Evolutionary conservation across 2,113 vertebrate species (phyloP).

Genomic region (Stercorarius parasiticus): DNA sequence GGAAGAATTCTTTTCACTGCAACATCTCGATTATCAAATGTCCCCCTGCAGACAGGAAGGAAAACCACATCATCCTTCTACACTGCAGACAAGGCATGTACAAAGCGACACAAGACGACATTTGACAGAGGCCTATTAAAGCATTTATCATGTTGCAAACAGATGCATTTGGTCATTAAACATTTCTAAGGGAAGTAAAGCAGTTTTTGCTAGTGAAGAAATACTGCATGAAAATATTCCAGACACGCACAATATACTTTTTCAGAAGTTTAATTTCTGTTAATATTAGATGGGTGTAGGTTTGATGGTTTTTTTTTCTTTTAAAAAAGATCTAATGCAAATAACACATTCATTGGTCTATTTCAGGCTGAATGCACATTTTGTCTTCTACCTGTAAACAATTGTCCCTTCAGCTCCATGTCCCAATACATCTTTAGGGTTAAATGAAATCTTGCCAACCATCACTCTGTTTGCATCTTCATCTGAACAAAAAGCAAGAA

Average conservation of each 20-base stretch:
- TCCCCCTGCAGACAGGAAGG: constrained; percentile 78
- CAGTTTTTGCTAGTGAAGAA: neutral
- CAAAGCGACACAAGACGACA: neutral
- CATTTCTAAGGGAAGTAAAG: neutral
- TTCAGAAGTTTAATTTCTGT: neutral
- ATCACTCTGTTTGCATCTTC: constrained; percentile 80
- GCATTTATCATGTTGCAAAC: neutral
- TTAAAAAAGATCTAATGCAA: neutral
- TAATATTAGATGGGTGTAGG: neutral
- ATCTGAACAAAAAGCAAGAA: constrained; percentile 67
- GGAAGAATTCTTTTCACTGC: constrained; percentile 97
- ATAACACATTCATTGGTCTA: neutral
- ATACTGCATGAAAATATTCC: neutral
- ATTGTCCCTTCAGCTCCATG: constrained; percentile 98
- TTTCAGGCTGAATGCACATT: neutral
- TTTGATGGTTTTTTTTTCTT: neutral
- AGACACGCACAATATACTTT: neutral
- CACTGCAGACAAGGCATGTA: fast-evolving
- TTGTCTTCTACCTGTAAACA: constrained; percentile 86
- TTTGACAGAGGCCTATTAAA: neutral
- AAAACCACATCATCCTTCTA: neutral
- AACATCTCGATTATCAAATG: constrained; percentile 90
- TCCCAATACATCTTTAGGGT: constrained; percentile 89
- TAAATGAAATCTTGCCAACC: constrained; percentile 93
- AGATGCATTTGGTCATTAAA: neutral